These are phyloP conservation scores for Dyspetes luteomarginatus DNA, from an alignment of 2,888 invertebrate genomes.

Conservation along the genomic window DNA sequence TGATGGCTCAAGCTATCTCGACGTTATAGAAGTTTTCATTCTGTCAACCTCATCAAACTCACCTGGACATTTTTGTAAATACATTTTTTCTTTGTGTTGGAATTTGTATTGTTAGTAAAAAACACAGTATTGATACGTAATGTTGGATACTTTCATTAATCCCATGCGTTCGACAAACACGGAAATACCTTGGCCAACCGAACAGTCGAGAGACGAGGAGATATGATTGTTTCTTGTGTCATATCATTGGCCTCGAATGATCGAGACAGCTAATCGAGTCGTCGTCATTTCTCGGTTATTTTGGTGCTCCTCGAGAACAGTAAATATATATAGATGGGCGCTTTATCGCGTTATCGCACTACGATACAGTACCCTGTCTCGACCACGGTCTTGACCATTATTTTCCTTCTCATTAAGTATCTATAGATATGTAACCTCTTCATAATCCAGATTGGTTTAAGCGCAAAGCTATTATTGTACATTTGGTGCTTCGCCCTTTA, in stretches of 20 bases:
- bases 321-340: neutral
- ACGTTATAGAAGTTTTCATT: no score
- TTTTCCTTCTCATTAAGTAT: no score
- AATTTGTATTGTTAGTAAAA: neutral
- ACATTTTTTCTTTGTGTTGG: no score
- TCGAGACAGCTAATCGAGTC: slow-evolving; percentile 17
- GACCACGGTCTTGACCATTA: no score
- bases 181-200: slow-evolving; percentile 14
- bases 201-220: slow-evolving; percentile 5
- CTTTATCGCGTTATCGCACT: neutral
- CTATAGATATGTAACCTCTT: no score
- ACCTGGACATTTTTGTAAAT: no score
- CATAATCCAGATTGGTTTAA: no score
- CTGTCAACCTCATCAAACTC: no score
- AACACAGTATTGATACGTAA: neutral
- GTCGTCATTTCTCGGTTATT: slow-evolving; percentile 5
- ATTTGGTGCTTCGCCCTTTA: no score
- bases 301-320: neutral
- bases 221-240: slow-evolving; percentile 16
- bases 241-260: slow-evolving; percentile 21
- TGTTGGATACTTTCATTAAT: slow-evolving; percentile 12
- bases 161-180: slow-evolving; percentile 2
- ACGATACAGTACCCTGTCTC: neutral
- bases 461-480: no score
- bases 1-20: no score